Conservation (phyloP, 2,888 invertebrate species). For the Nipponacmea schrenckii region DNA sequence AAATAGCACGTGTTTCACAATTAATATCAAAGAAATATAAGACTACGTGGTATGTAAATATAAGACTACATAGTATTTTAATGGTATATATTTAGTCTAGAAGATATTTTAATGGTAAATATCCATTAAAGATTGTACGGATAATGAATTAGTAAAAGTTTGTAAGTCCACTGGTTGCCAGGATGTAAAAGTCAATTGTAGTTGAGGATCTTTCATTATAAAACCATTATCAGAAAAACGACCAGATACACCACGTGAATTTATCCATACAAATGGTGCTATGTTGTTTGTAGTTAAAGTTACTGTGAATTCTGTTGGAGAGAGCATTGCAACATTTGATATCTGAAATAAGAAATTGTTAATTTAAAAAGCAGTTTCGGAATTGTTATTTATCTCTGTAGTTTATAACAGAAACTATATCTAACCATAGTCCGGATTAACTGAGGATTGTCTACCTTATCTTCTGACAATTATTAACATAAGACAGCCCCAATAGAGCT, state of each 20-base stretch:
- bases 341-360: conserved; percentile 36
- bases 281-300: conserved; percentile 45
- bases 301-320: conserved; percentile 37
- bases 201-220: conserved; percentile 56
- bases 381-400: no score
- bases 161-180: conserved; percentile 37
- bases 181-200: conserved; percentile 41
- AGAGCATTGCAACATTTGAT: conserved; percentile 29
- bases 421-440: no score
- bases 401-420: no score
- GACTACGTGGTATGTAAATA: no score
- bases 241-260: conserved; percentile 69
- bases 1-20: no score
- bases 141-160: conserved; percentile 34
- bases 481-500: no score
- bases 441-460: no score
- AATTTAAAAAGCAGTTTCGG: no score
- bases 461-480: no score
- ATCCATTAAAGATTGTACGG: conserved; percentile 47
- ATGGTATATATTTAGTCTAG: no score
- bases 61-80: no score
- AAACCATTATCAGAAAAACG: conserved; percentile 83
- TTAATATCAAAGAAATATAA: no score
- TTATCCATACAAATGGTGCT: conserved; percentile 65
- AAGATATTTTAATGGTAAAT: conserved; percentile 27